Conservation (phyloP, 2,113 vertebrate genomes). For the Notechis scutatus region DNA sequence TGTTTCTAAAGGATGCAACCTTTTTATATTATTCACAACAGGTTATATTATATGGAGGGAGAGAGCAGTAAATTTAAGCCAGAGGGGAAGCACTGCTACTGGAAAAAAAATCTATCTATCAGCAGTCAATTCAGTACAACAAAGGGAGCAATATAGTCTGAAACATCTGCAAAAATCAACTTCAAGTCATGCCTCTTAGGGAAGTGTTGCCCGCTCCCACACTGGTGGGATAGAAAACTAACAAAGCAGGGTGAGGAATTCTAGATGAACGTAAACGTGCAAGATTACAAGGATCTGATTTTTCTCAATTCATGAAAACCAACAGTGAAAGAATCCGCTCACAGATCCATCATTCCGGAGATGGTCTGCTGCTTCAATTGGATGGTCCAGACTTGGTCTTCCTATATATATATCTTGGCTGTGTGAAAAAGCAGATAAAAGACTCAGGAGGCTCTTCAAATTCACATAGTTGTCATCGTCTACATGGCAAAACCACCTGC, state of each 20-base stretch:
- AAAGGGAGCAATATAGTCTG: background rate
- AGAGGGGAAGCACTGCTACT: background rate
- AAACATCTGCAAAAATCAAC: background rate
- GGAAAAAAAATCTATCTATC: background rate
- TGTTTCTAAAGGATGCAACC: background rate
- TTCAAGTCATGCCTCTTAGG: background rate
- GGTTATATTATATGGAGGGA: conserved; percentile 2
- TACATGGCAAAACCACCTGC: conserved; percentile 97
- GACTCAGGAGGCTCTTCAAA: conserved; percentile 73
- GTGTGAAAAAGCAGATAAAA: conserved; percentile 88
- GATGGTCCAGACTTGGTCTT: conserved; percentile 92
- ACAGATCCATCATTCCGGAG: conserved; percentile 87
- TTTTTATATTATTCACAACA: background rate
- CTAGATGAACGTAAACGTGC: background rate
- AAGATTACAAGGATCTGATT: background rate
- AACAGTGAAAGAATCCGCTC: conserved; percentile 48
- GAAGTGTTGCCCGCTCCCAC: background rate
- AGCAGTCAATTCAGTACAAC: background rate
- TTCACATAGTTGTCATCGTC: conserved; percentile 98
- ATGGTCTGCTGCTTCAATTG: conserved; percentile 90
- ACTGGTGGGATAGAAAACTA: background rate
- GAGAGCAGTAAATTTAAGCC: background rate
- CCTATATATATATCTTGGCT: conserved; percentile 92
- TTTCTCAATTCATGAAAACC: background rate
- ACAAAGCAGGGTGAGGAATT: background rate